These are phyloP conservation scores for Rhinoraja longicauda DNA, from an alignment of 2,797 vertebrate species.

Conservation along the genomic window DNA sequence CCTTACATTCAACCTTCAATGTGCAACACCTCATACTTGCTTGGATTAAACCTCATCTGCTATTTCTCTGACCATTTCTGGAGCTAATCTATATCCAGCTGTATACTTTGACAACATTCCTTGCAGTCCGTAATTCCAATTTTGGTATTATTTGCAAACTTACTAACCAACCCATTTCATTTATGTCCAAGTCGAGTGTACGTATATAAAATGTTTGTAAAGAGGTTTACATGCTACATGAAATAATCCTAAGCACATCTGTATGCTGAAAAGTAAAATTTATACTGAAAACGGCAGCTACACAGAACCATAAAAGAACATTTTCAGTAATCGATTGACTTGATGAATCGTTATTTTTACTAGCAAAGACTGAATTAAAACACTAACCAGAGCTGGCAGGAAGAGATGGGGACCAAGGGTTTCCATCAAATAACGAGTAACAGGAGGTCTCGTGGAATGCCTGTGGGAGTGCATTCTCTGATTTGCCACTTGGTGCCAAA, in stretches of 20 bases:
- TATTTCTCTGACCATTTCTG: too few relatives aligned
- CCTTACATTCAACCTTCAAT: too few relatives aligned
- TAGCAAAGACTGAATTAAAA: not conserved
- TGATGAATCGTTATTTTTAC: not conserved
- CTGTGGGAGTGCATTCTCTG: slow-evolving; percentile 66
- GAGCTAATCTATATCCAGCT: too few relatives aligned
- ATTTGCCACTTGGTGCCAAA: slow-evolving; percentile 72
- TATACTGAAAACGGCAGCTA: not conserved
- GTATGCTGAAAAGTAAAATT: not conserved
- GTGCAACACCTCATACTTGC: too few relatives aligned
- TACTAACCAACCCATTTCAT: too few relatives aligned
- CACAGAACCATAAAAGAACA: not conserved
- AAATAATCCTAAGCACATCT: not conserved
- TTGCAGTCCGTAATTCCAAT: too few relatives aligned
- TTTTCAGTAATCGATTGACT: not conserved
- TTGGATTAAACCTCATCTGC: too few relatives aligned
- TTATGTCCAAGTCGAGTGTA: too few relatives aligned
- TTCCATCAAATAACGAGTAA: slow-evolving; percentile 92
- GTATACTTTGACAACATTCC: too few relatives aligned
- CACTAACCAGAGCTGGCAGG: slow-evolving; percentile 88
- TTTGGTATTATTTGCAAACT: too few relatives aligned
- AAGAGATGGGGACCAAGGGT: slow-evolving; percentile 91
- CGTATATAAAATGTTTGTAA: not conserved
- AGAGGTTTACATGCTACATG: not conserved
- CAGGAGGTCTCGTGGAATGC: slow-evolving; percentile 88